Base-by-base conservation (phyloP, 2,113 vertebrate species). In the Rhinopomastus cyanomelas region DNA sequence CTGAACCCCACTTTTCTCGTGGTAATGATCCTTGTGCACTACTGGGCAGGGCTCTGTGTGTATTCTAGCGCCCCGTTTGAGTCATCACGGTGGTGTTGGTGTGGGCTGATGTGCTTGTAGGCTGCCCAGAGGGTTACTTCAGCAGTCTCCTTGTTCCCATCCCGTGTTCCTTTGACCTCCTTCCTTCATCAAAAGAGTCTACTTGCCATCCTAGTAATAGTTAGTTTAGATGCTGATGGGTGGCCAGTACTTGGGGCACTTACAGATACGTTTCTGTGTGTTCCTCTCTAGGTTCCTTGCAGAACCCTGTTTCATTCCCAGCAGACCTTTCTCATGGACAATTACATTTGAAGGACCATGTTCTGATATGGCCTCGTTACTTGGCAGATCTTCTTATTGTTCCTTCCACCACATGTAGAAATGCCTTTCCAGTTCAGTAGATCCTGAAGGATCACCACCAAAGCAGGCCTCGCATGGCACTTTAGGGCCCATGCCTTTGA, bases 391-490 rank as follows among this genome's bases (percentile, higher is more conserved):
- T 75, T 75, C 57, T 30, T 83, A 81, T 30, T 76, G 32, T 87
- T 94, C 73, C 81, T 95, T 82, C 78, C 55, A 80, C 60, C 42
- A 48, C 86, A 66, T 37, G 59, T 44, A 90, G 81, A 89, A 62
- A 73, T 87, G 78, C 55, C 84, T 90, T 93, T 92, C 71, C 81
- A 72, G 81, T 87, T 87, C 67, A 92, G 65, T 84, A 83, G 89
- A 87, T 92, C 74, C 65, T 80, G 75, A 75, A 85, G 85, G 89
- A 88, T 90, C 87, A 69, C 82, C 91, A 94, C 94, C 92, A 94
- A 94, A 94, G 88, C 92, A 95, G 90, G 68, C 92, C 48, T 95
- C 85, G 72, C 84, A 94, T 94, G 94, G 92, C 81, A 92, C 22
- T n/a, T n/a, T 46, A 66, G 46, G 90, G 78, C 87, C 67, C 91